Evolutionary conservation across 2,797 vertebrate genomes (phyloP).

Genomic region (Ctenopoma kingsleyae): DNA sequence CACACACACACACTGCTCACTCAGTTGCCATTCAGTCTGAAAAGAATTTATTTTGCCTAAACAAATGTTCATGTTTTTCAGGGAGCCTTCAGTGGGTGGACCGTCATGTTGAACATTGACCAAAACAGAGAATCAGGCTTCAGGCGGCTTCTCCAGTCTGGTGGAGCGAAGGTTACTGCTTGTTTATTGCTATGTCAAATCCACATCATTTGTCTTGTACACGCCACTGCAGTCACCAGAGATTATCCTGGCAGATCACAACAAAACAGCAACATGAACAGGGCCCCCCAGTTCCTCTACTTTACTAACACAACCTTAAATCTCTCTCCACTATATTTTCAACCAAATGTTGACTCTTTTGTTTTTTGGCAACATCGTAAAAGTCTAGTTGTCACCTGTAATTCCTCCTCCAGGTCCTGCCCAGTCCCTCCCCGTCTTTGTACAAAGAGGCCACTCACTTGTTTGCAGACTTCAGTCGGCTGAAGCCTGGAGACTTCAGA

Average conservation of each 20-base stretch:
- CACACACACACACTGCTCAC: neutral
- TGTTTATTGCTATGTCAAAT: conserved; percentile 12
- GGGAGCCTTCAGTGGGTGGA: conserved; percentile 98
- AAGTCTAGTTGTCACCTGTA: neutral
- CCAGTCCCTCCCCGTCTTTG: conserved; percentile 83
- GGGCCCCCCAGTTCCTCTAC: neutral
- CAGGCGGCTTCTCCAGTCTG: conserved; percentile 94
- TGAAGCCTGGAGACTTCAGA: conserved; percentile 89
- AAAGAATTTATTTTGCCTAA: neutral
- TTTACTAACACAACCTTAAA: accelerated
- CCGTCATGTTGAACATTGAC: conserved; percentile 95
- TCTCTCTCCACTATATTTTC: neutral
- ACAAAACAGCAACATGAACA: neutral
- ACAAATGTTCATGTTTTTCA: conserved; percentile 58
- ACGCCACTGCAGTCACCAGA: neutral
- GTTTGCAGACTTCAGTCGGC: conserved; percentile 93
- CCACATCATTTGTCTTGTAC: neutral
- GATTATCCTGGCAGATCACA: neutral
- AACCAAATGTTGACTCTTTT: neutral
- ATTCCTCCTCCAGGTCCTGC: conserved; percentile 86
- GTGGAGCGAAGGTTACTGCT: conserved; percentile 90
- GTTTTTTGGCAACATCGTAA: neutral
- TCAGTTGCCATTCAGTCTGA: neutral
- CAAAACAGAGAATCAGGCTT: conserved; percentile 94
- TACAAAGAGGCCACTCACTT: conserved; percentile 92